Evolutionary conservation across 2,113 vertebrate species (phyloP).

Genomic region (Sciurus niger): DNA sequence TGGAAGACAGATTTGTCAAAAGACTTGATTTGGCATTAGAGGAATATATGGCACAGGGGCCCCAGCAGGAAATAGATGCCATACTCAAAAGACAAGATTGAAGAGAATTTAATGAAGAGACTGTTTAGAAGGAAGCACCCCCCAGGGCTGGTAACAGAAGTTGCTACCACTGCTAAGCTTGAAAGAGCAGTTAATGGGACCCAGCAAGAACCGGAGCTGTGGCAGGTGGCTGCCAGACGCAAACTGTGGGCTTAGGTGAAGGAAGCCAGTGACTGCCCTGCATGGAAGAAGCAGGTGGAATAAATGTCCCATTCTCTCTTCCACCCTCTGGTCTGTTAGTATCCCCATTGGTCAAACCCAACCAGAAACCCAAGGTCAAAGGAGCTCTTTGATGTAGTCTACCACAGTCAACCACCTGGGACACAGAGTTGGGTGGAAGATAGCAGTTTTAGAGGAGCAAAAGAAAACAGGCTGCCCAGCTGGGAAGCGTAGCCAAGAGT

Average conservation of each 20-base stretch:
- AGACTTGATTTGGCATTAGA: background rate
- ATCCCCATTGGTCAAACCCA: background rate
- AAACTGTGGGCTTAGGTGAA: background rate
- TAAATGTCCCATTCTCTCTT: background rate
- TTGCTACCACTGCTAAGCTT: background rate
- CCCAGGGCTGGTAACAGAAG: background rate
- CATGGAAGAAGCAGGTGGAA: background rate
- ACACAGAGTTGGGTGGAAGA: background rate
- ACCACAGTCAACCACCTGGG: background rate
- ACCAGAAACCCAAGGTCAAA: background rate
- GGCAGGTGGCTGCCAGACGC: background rate
- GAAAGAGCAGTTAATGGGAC: background rate
- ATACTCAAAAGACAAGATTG: background rate
- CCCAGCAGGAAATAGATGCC: background rate
- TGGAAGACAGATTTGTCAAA: background rate
- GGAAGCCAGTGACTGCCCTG: background rate
- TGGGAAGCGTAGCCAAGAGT: background rate
- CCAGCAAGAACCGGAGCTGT: background rate
- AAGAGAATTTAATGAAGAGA: conserved; percentile 22
- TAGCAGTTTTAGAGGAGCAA: background rate
- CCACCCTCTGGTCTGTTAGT: background rate
- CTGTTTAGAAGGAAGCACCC: background rate
- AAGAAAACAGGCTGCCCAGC: background rate
- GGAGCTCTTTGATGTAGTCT: background rate
- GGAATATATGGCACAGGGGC: background rate